Conservation (phyloP, 2,113 vertebrate species). For the Marmota flaviventris region DNA sequence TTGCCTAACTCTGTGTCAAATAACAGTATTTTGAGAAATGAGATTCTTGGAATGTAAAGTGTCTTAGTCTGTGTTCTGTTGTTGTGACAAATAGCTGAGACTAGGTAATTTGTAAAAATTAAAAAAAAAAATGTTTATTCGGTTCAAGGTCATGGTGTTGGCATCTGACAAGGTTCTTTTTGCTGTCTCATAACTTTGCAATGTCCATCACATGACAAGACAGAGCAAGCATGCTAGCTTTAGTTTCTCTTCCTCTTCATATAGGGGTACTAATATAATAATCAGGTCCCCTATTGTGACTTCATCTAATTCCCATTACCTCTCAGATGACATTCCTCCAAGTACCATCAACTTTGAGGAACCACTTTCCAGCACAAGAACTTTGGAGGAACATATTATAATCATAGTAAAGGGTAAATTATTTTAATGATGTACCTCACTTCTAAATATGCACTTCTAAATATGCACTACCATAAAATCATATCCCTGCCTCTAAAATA, state of each 20-base stretch:
- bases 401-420: not conserved
- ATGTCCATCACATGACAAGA: no score
- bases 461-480: not conserved
- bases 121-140: not conserved
- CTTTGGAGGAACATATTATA: not conserved
- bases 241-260: not conserved
- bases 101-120: not conserved
- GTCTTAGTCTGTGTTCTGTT: not conserved
- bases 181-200: no score
- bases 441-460: not conserved
- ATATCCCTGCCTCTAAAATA: not conserved
- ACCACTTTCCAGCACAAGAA: not conserved
- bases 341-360: not conserved
- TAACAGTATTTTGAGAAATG: not conserved
- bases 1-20: not conserved
- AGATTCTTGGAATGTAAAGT: not conserved
- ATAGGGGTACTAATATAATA: not conserved
- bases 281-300: fast-evolving
- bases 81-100: not conserved
- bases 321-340: not conserved
- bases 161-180: not conserved
- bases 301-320: not conserved
- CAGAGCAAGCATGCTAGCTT: not conserved
- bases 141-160: not conserved
- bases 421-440: not conserved